Evolutionary conservation across 37 sponge, comb jelly and placozoan genomes (phyloP), one percentile per base, ranked within the genome.

Genomic region (Oscarella lobularis): DNA sequence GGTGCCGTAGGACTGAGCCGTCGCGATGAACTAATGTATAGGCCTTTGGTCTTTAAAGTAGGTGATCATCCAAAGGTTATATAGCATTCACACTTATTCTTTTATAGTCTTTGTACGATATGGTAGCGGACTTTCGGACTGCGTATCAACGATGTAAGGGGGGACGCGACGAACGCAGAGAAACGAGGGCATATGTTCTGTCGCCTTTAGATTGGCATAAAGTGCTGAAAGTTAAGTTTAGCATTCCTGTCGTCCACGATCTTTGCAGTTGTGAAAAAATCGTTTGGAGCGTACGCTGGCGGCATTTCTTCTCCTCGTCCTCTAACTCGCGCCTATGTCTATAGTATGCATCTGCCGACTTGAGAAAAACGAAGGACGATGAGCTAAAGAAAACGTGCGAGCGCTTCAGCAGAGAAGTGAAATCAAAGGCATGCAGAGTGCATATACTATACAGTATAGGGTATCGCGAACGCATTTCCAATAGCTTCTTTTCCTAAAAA

Each of bases 1-100:
- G 97, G 97, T 55, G 83, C 93, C 0, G 79, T 96, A 38, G 97
- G 97, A 2, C 79, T 96, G 66, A 96, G 97, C 70, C 75, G 97
- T 4, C 80, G 90, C 73, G 67, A 72, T 38, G 80, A 85, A 35
- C 82, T 96, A 6, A 96, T 96, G 97, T 89, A 89, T 74, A 96
- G 92, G 70, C 87, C 82, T 38, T 69, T 96, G 35, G 35, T 36
- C 33, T 87, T 76, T 76, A 86, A 87, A 83, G 95, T 90, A 34
- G 33, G 77, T 55, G 73, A 39, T 76, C 67, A 34, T 67, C 34
- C 2, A 32, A 67, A 33, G 31, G 38, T 33, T 29, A 74, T 5
- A 74, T 31, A 35, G 40, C 39, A 74, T 33, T 5, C n/a, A 34
- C 3, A 66, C 31, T 20, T 5, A 5, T 55, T 39, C 33, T 77